Conservation (phyloP, 2,888 invertebrate genomes). For the Agrotis clavis region DNA sequence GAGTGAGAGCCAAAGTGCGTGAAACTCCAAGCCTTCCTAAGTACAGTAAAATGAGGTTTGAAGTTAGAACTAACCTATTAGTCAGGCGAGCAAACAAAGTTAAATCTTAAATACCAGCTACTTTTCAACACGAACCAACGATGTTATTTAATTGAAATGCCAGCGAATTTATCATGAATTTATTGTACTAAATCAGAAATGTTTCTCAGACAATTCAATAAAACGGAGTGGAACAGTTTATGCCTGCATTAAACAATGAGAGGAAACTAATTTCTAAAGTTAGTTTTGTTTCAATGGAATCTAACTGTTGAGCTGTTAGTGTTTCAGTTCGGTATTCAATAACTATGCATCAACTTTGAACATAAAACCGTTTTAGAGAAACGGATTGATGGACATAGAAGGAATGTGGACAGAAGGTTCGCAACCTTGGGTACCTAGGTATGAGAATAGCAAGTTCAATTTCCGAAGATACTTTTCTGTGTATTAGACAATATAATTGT, state of each 20-base stretch:
- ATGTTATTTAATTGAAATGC: conserved; percentile 34
- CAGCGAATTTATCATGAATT: conserved; percentile 35
- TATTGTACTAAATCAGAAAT: conserved; percentile 42
- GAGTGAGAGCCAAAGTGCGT: neutral
- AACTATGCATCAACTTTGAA: conserved; percentile 56
- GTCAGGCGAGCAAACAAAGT: conserved; percentile 9
- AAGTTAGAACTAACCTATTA: neutral
- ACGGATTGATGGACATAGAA: neutral
- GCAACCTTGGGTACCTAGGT: neutral
- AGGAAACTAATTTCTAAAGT: conserved; percentile 57
- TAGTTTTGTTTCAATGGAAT: conserved; percentile 51
- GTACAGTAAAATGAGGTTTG: neutral
- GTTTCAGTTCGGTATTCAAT: conserved; percentile 34
- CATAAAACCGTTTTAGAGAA: conserved; percentile 33
- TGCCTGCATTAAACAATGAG: conserved; percentile 49
- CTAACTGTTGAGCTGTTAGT: conserved; percentile 40
- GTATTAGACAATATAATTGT: neutral
- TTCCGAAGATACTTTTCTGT: neutral
- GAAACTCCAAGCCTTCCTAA: neutral
- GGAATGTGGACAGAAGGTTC: neutral
- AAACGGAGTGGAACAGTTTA: conserved; percentile 43
- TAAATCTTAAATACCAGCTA: neutral
- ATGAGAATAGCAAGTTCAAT: neutral
- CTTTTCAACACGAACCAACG: neutral
- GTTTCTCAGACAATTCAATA: conserved; percentile 44